Evolutionary conservation across 2,797 vertebrate species (phyloP).

Genomic region (Sphenopsis melanotis): DNA sequence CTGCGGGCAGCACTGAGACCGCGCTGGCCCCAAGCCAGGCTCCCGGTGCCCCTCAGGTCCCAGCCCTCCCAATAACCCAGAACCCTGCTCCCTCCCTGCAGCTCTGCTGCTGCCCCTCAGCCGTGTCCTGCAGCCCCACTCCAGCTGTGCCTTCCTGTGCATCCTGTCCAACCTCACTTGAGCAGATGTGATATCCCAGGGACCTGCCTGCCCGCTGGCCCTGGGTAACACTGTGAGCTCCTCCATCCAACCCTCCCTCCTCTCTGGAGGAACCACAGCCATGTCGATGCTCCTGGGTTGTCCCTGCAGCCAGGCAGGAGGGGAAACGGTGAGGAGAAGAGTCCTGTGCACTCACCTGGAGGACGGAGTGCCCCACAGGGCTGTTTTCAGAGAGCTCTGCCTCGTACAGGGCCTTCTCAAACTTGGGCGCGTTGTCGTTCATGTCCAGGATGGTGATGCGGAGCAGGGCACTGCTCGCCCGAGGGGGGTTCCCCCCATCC

Average conservation of each 20-base stretch:
- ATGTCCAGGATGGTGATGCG: conserved; percentile 92
- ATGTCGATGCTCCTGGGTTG: rapidly evolving
- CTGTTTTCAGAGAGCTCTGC: conserved; percentile 92
- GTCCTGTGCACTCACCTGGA: conserved; percentile 81
- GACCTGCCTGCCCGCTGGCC: rapidly evolving
- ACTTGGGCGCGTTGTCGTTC: conserved; percentile 93
- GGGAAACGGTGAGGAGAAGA: neutral
- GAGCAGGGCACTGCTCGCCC: conserved; percentile 91
- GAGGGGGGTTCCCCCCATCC: conserved; percentile 86
- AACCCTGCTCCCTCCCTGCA: neutral
- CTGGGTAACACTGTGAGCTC: rapidly evolving
- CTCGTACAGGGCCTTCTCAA: conserved; percentile 88
- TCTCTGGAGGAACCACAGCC: rapidly evolving
- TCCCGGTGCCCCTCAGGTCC: neutral
- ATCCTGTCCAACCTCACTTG: neutral
- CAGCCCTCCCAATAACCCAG: neutral
- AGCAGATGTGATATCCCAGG: neutral
- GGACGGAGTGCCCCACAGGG: conserved; percentile 89
- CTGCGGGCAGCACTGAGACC: neutral
- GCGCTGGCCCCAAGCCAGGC: neutral
- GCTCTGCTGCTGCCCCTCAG: neutral
- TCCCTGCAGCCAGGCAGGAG: neutral
- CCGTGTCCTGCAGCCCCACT: rapidly evolving
- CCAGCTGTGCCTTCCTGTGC: rapidly evolving
- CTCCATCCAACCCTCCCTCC: neutral